Evolutionary conservation across 2,113 vertebrate species (phyloP), one percentile per base, ranked within the genome.

Genomic region (Bambusicola thoracicus): DNA sequence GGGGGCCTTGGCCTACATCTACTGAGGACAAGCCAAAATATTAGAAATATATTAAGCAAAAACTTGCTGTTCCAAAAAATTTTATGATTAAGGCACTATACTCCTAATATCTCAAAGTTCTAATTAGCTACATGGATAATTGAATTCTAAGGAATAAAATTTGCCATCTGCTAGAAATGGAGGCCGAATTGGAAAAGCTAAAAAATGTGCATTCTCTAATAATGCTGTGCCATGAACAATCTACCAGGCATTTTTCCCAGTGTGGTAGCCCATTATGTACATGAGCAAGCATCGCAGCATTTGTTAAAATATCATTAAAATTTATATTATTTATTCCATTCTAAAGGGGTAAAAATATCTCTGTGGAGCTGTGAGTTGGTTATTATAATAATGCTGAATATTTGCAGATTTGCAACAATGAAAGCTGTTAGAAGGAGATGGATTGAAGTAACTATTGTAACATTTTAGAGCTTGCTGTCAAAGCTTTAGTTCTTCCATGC

Each of bases 91-190:
- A 91, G 34, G 29, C 13, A 36, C 12, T 43, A 3, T 56, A n/a
- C 29, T 84, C 81, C 32, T 59, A 94, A 83, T 91, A 94, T 80
- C 82, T 81, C 81, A 81, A 62, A 86, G 63, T 85, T 95, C 66
- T 81, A 80, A 93, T 95, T 85, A 95, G 80, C 51, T 95, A 70
- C 65, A 87, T 80, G 34, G 44, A 43, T 89, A 92, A 96, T 29
- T 95, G 68, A 92, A 95, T 95, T 93, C 77, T 92, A 76, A 97
- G 94, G 66, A 95, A 95, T 90, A 90, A 90, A 95, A 88, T 92
- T 81, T 95, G 41, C 85, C 89, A 94, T 96, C 91, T 98, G 93
- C 79, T 96, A 46, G 89, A 97, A 96, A 85, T 34, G 48, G 86
- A 90, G 73, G 48, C 56, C 18, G 10, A 90, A 88, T 67, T 72